phyloP scores from a whole-genome alignment of 2,888 invertebrate species.

The Dioctria linearis region DNA sequence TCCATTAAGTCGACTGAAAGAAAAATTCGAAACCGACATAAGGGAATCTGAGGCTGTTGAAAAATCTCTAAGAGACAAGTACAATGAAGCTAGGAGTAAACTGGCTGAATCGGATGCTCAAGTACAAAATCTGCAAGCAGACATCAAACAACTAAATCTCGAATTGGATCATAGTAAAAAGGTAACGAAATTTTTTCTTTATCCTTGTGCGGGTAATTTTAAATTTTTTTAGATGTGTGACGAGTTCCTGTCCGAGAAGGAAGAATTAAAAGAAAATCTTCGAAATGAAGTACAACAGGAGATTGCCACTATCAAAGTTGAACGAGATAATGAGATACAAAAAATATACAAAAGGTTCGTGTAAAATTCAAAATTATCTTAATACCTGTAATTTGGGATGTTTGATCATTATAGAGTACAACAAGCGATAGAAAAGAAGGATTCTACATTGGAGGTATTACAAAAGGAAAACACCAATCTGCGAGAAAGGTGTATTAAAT shows the following conservation, averaged over 20 bases:
- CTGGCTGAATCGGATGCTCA: constrained; percentile 78
- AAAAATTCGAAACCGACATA: constrained; percentile 83
- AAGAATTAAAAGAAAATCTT: constrained; percentile 74
- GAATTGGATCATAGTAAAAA: constrained; percentile 78
- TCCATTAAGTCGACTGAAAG: constrained; percentile 77
- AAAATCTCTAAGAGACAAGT: constrained; percentile 77
- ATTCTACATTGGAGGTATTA: constrained; percentile 81
- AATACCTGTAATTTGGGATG: constrained; percentile 45
- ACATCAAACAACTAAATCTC: constrained; percentile 77
- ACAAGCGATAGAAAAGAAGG: constrained; percentile 85
- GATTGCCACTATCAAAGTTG: constrained; percentile 76
- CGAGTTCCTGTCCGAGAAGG: constrained; percentile 74
- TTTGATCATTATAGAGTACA: constrained; percentile 76
- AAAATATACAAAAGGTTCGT: constrained; percentile 83
- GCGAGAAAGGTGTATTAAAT: constrained; percentile 80
- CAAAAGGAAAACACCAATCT: constrained; percentile 80
- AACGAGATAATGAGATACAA: constrained; percentile 83
- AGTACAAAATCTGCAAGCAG: constrained; percentile 74
- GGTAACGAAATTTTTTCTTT: constrained; percentile 68
- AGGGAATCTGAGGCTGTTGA: constrained; percentile 79
- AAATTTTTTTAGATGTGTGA: constrained; percentile 69
- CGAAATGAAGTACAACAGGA: constrained; percentile 77
- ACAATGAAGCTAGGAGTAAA: constrained; percentile 78
- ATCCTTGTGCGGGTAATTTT: not conserved
- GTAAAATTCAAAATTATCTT: constrained; percentile 52